phyloP scores from a whole-genome alignment of 2,797 vertebrate genomes.

The Arnoldichthys spilopterus region DNA sequence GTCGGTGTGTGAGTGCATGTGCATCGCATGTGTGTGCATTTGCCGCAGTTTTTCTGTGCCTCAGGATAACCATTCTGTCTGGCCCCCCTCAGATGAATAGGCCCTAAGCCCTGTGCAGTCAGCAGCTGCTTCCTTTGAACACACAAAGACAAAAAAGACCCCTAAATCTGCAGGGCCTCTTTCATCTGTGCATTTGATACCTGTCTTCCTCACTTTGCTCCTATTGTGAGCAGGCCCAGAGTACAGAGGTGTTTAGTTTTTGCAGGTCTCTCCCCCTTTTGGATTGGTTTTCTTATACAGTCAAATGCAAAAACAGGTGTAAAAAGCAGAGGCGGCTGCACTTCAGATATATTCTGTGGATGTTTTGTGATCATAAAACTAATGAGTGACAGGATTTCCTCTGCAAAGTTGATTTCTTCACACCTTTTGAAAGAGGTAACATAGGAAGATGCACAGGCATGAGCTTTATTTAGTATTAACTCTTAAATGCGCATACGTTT shows the following conservation, averaged over 20 bases:
- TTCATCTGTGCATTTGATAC: conserved; percentile 81
- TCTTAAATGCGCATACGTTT: too few species aligned
- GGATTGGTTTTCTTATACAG: background rate
- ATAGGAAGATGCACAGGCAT: too few species aligned
- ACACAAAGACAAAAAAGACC: conserved; percentile 76
- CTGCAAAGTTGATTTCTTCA: background rate
- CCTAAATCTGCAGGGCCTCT: conserved; percentile 77
- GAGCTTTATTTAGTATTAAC: too few species aligned
- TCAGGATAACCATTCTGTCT: conserved; percentile 59
- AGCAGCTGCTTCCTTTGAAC: conserved; percentile 84
- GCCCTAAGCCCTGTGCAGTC: conserved; percentile 70
- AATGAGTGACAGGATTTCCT: conserved; percentile 20
- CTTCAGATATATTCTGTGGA: background rate
- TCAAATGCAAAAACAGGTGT: conserved; percentile 6
- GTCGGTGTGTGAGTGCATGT: conserved; percentile 33
- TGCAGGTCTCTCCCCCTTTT: conserved; percentile 11
- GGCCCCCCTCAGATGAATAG: conserved; percentile 73
- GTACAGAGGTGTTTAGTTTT: conserved; percentile 51
- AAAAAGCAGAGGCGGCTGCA: background rate
- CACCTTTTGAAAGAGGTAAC: background rate
- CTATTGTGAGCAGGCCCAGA: conserved; percentile 59
- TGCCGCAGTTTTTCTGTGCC: conserved; percentile 52
- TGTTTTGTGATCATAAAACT: background rate
- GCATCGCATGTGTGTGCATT: conserved; percentile 17
- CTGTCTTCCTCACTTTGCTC: conserved; percentile 70